Evolutionary conservation across 2,797 vertebrate species (phyloP).

Genomic region (Rousettus madagascariensis): DNA sequence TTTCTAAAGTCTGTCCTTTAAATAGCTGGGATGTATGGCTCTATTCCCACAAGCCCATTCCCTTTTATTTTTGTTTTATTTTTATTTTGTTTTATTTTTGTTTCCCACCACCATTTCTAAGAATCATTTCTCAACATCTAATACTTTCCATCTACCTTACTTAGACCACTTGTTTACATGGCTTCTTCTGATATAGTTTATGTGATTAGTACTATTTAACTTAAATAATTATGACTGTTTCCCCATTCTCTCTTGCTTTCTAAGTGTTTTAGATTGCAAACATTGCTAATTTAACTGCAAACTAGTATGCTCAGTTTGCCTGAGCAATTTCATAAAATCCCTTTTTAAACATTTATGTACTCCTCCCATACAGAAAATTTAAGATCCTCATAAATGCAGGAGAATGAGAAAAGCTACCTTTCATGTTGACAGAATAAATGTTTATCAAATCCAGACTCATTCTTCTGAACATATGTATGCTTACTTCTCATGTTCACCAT

Average conservation of each 20-base stretch:
- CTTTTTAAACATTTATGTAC: constrained; percentile 41
- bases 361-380: constrained; percentile 49
- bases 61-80: constrained; percentile 13
- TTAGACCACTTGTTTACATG: constrained; percentile 68
- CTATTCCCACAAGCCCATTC: background rate
- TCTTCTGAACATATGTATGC: constrained; percentile 27
- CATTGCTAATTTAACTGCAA: constrained; percentile 73
- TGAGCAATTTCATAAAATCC: constrained; percentile 68
- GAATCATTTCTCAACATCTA: constrained; percentile 31
- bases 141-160: constrained; percentile 23
- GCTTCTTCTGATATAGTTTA: constrained; percentile 44
- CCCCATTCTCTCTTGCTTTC: constrained; percentile 71
- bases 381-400: constrained; percentile 19
- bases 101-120: constrained; percentile 1
- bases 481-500: background rate
- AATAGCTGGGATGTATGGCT: background rate
- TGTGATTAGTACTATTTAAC: constrained; percentile 71
- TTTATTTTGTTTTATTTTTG: constrained; percentile 7
- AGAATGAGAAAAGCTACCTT: constrained; percentile 60
- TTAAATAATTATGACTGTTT: constrained; percentile 69
- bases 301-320: constrained; percentile 62
- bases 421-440: constrained; percentile 60
- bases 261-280: constrained; percentile 66
- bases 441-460: constrained; percentile 8
- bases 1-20: constrained; percentile 3